Evolutionary conservation across 2,888 invertebrate genomes (phyloP), one percentile per base, ranked within the genome.

Genomic region (Yponomeuta malinellus): DNA sequence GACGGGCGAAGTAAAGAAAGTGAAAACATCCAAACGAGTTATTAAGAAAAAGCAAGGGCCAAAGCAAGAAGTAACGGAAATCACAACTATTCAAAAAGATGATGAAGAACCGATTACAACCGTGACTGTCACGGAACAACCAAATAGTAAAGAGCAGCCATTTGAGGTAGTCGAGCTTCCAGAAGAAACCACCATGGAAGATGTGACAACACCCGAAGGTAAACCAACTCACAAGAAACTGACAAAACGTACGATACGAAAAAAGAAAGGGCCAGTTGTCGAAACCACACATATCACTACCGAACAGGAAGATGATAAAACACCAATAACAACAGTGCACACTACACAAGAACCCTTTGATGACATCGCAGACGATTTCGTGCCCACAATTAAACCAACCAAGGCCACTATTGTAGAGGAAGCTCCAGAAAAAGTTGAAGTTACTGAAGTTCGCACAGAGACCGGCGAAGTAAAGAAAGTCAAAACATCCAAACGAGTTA

Each of bases 221-320:
- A 73, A 74, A 71, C 12, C 64, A 10, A 71, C 29, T 8, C 48
- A 71, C 48, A 72, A 69, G 31, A 71, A 63, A 29, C 71, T 43
- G 71, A 76, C 73, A 70, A 83, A 78, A 72, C 75, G 79, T 15
- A 74, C 79, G 3, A 78, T 83, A n/a, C 81, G 77, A 59, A 88
- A 83, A 74, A 75, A 76, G 37, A 78, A 79, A 71, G 82, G 78
- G 59, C 80, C 74, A n/a, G 82, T 81, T 74, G 78, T 81, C 76
- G 81, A 81, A 80, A 76, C 74, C 77, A 91, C 91, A 76, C 86
- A 93, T 86, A 89, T 91, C 76, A 79, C 83, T n/a, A 86, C 82
- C 1, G 80, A 86, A 63, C 86, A 89, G 76, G 90, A 91, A 79
- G 85, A 87, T 73, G 85, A 88, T 63, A 88, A 83, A 75, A 76